Conservation (phyloP, 2,888 invertebrate genomes). For the Hypselothyrea guttata region DNA sequence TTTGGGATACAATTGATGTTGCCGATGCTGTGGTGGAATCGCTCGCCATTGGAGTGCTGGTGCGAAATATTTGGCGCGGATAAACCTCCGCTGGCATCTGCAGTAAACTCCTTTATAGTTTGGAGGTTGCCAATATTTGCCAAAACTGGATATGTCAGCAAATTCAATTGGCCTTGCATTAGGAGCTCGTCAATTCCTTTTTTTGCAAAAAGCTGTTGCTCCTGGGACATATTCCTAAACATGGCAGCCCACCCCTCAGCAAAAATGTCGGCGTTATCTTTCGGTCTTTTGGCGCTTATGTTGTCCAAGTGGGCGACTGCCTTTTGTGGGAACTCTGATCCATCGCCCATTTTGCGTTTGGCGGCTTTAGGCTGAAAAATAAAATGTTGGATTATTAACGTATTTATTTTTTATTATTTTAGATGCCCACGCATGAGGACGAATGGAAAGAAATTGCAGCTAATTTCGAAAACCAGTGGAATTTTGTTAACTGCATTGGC, state of each 20-base stretch:
- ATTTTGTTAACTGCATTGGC: conserved; percentile 4
- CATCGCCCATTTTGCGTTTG: conserved; percentile 5
- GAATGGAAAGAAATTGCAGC: conserved; percentile 7
- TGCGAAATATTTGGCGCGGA: neutral
- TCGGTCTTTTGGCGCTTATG: neutral
- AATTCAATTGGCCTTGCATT: conserved; percentile 15
- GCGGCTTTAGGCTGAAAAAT: conserved; percentile 14
- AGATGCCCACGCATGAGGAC: conserved; percentile 4
- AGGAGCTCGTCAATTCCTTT: conserved; percentile 16
- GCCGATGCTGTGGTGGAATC: neutral
- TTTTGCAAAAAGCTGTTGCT: conserved; percentile 15
- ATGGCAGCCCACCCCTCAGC: conserved; percentile 17
- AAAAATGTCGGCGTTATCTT: conserved; percentile 10
- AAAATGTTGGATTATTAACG: conserved; percentile 4
- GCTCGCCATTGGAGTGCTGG: neutral
- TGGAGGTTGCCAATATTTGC: conserved; percentile 2
- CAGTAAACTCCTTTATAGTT: neutral
- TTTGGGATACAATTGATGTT: neutral
- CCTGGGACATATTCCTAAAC: conserved; percentile 9
- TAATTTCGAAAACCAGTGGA: conserved; percentile 2
- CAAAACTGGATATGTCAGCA: conserved; percentile 5
- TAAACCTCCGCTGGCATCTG: conserved; percentile 5
- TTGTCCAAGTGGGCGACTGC: conserved; percentile 12
- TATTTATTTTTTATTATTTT: conserved; percentile 7
- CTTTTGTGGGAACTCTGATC: conserved; percentile 7